phyloP scores from a whole-genome alignment of 2,888 invertebrate species.

The Mythimna lalbum region DNA sequence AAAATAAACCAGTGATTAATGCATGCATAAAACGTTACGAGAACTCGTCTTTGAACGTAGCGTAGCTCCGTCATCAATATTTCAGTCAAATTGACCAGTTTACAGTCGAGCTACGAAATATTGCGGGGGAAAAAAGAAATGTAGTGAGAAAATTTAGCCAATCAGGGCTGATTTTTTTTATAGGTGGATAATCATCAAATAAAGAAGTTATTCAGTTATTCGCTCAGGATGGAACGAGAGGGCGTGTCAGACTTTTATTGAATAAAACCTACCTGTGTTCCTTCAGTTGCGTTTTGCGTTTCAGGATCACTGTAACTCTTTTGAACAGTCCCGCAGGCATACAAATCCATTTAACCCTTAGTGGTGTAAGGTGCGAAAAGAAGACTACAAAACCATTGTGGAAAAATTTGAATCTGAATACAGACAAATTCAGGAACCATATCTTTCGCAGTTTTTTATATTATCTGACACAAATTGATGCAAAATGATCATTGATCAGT shows the following conservation, averaged over 20 bases:
- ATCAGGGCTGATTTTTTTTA: background rate
- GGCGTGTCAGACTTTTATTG: too few species aligned
- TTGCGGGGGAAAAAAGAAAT: background rate
- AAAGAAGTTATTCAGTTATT: too few species aligned
- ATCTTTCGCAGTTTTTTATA: background rate
- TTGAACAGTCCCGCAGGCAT: too few species aligned
- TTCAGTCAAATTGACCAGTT: background rate
- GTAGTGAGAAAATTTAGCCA: background rate
- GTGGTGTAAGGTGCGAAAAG: too few species aligned
- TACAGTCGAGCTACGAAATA: background rate
- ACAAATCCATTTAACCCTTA: background rate
- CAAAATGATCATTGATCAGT: constrained; percentile 24
- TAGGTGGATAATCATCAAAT: too few species aligned
- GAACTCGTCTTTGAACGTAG: constrained; percentile 34
- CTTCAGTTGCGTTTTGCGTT: too few species aligned
- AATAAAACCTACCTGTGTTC: too few species aligned
- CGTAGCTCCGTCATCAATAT: constrained; percentile 13
- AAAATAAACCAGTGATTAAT: constrained; percentile 55
- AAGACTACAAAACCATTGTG: background rate
- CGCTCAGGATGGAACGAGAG: too few species aligned
- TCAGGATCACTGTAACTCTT: too few species aligned
- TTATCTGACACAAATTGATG: constrained; percentile 3
- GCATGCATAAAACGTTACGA: constrained; percentile 26
- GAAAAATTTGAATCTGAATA: background rate
- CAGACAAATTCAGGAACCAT: background rate